These are phyloP conservation scores for Acanthaster planci DNA, from an alignment of 35 echinoderm and acorn worm species.

Conservation along the genomic window DNA sequence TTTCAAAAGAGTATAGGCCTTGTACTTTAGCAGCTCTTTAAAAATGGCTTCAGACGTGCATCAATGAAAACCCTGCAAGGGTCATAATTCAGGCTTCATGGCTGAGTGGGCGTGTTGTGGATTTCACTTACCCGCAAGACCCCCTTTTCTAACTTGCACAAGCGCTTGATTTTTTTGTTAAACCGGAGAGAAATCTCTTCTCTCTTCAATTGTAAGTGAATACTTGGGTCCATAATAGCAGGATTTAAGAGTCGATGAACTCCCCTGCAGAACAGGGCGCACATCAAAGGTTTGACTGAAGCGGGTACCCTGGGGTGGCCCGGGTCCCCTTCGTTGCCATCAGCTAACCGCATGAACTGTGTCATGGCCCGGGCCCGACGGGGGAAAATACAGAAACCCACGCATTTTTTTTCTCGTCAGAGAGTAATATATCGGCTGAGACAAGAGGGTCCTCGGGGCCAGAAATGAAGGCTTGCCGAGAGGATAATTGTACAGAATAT, in stretches of 20 bases:
- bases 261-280: background rate
- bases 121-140: too few relatives aligned
- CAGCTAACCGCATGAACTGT: slow-evolving; percentile 1
- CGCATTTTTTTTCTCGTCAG: too few relatives aligned
- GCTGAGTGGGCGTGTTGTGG: too few relatives aligned
- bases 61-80: too few relatives aligned
- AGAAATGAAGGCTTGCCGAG: too few relatives aligned
- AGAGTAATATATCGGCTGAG: too few relatives aligned
- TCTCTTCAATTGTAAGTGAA: background rate
- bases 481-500: background rate
- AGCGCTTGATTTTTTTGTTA: background rate
- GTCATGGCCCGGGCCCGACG: background rate
- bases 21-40: too few relatives aligned
- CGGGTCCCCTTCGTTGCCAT: background rate
- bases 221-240: background rate
- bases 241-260: slow-evolving; percentile 28
- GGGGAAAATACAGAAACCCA: background rate
- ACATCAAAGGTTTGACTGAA: slow-evolving; percentile 18
- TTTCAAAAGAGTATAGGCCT: too few relatives aligned
- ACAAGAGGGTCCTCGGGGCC: too few relatives aligned
- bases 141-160: background rate
- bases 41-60: too few relatives aligned
- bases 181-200: background rate
- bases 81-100: too few relatives aligned
- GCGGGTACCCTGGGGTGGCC: too few relatives aligned